Conservation (phyloP, 2,888 invertebrate genomes). For the Blastobasis adustella region DNA sequence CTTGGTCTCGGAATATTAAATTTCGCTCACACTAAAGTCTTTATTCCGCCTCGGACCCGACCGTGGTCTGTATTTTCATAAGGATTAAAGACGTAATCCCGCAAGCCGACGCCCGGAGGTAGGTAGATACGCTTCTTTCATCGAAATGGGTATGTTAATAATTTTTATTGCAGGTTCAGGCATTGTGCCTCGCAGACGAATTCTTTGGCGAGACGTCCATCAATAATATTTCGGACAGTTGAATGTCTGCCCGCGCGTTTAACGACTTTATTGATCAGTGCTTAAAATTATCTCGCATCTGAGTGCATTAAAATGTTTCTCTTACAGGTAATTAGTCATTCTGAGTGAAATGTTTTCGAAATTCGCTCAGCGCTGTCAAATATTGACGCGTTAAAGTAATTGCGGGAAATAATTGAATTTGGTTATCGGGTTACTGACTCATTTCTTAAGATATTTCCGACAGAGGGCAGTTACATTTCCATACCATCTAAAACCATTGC, state of each 20-base stretch:
- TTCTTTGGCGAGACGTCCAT: constrained; percentile 52
- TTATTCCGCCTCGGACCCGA: constrained; percentile 52
- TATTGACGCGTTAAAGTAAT: not conserved
- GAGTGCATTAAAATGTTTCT: constrained; percentile 39
- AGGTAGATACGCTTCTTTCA: constrained; percentile 20
- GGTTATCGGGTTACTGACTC: too few species aligned
- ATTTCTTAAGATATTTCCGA: too few species aligned
- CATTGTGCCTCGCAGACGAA: constrained; percentile 54
- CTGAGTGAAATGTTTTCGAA: not conserved
- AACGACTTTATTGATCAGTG: constrained; percentile 52
- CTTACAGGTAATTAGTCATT: constrained; percentile 37
- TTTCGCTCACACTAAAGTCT: constrained; percentile 61
- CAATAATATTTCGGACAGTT: constrained; percentile 66
- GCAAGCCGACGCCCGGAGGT: constrained; percentile 25
- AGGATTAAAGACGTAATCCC: constrained; percentile 36
- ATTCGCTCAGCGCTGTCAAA: not conserved
- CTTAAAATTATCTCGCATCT: constrained; percentile 50
- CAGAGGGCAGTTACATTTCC: too few species aligned
- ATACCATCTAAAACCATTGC: too few species aligned
- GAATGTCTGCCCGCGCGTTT: constrained; percentile 52
- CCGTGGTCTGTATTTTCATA: constrained; percentile 52
- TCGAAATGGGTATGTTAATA: constrained; percentile 63
- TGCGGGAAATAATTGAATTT: not conserved
- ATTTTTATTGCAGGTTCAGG: constrained; percentile 68
- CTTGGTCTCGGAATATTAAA: constrained; percentile 66